Base-by-base conservation (phyloP, 2,888 invertebrate species). In the Cylloceria caligata region DNA sequence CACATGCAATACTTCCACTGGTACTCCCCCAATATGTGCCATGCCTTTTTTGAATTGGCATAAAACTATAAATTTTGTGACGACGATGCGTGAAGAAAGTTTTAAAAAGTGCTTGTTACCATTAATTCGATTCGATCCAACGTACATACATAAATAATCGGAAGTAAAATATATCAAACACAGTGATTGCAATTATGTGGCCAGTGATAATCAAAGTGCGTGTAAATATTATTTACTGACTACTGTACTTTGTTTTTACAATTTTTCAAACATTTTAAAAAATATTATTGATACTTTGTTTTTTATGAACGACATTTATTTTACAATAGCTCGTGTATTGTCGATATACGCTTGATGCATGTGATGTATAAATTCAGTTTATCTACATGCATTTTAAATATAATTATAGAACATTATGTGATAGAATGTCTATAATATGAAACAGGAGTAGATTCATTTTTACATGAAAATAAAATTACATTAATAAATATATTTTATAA, bases 371-470 rank as follows among this genome's bases (percentile, higher is more conserved):
- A 19, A 47, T 47, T 47, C 5, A 3, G n/a, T 45, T 45, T 45
- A 45, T 45, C 19, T 47, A 19, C 47, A 47, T 47, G 47, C 47
- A 47, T 47, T 19, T 47, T 47, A 47, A 19, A 47, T 47, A 4
- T 16, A 19, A 47, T 19, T 47, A 47, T 19, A n/a, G 34, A 34
- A 34, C 2, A 47, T 47, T 47, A 47, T 47, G 19, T 47, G 47
- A 19, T 42, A n/a, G 42, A 42, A 13, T n/a, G 42, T 42, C 42
- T 19, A 5, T 47, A n/a, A n/a, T n/a, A 19, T 47, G 19, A 47
- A 47, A 47, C 47, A 9, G 47, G 47, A 47, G 47, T 4, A 1
- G 42, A 42, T 42, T 42, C 42, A 42, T 13, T 42, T 13, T 42
- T 42, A 13, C 3, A 13, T 30, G 3, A n/a, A n/a, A 4, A 45